Base-by-base conservation (phyloP, 2,797 vertebrate genomes). In the Coendou prehensilis region DNA sequence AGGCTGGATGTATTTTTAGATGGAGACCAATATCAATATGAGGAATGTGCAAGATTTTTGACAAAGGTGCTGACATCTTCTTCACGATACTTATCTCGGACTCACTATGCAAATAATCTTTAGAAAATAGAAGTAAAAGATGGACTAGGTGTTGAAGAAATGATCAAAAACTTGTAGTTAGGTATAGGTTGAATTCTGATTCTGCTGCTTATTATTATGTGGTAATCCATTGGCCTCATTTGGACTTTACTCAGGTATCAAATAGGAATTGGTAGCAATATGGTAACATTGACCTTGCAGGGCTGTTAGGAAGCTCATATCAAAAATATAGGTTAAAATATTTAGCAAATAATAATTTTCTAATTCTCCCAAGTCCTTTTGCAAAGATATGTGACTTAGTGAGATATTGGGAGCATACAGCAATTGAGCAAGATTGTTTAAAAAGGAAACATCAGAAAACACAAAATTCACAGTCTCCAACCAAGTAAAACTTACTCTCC, bases 11-110 rank as follows among this genome's bases (percentile, higher is more conserved):
- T 28, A 56, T 61, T 73, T 88, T 92, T 84, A 79, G 50, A 90
- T 92, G 7, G 63, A 93, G 20, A 91, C 11, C 9, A 52, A 71
- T 69, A 81, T 28, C 91, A 95, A 95, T 47, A 80, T 10, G 37
- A 23, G n/a, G n/a, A 91, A 33, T 71, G 10, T 28, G 63, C 3
- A 80, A 94, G 50, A 23, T 23, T 93, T 93, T 63, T 52, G 57
- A 30, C 50, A 92, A 45, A 67, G n/a, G 22, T 85, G 1, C 22
- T 87, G 20, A 50, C 1, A 8, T 52, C n/a, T 28, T 90, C 13
- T 71, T 82, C 47, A 50, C 81, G 45, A 14, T 52, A 67, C 56
- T 56, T 33, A 45, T 75, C 47, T 86, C 75, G 6, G 41, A 81
- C 95, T 50, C 33, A 82, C 22, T 59, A 73, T 9, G 23, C 11